Conservation (phyloP, 2,888 invertebrate genomes). For the Dynastes hyllus region DNA sequence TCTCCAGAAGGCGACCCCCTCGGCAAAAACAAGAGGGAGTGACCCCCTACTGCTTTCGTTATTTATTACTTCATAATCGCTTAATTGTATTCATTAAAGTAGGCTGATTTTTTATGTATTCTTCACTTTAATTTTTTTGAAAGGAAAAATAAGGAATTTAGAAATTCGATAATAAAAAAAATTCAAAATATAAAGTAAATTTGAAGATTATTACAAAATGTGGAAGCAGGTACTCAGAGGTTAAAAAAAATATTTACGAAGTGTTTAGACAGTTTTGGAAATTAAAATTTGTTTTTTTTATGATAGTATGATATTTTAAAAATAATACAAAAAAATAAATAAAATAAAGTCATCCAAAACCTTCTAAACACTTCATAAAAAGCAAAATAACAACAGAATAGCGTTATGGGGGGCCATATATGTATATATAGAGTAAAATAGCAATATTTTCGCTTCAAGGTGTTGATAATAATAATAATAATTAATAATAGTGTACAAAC, state of each 20-base stretch:
- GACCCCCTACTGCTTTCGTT: not conserved
- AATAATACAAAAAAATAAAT: too few relatives aligned
- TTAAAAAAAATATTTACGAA: not conserved
- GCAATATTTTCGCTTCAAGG: too few relatives aligned
- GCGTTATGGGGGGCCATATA: conserved; percentile 17
- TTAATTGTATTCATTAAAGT: not conserved
- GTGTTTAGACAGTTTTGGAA: too few relatives aligned
- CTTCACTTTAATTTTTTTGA: not conserved
- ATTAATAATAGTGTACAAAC: conserved; percentile 1
- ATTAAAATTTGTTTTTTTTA: too few relatives aligned
- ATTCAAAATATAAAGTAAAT: not conserved
- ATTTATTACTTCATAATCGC: not conserved
- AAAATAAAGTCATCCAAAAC: too few relatives aligned
- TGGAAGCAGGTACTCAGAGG: not conserved
- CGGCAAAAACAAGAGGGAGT: too few relatives aligned
- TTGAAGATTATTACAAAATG: not conserved
- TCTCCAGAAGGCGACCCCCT: not conserved
- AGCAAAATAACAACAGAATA: conserved; percentile 24
- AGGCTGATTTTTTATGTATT: not conserved
- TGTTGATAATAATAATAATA: too few relatives aligned
- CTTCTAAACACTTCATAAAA: too few relatives aligned
- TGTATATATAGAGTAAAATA: not conserved
- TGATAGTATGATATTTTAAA: too few relatives aligned
- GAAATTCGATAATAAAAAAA: not conserved
- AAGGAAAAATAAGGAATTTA: not conserved